Evolutionary conservation across 2,888 invertebrate species (phyloP).

Genomic region (Macrosiphum euphorbiae): DNA sequence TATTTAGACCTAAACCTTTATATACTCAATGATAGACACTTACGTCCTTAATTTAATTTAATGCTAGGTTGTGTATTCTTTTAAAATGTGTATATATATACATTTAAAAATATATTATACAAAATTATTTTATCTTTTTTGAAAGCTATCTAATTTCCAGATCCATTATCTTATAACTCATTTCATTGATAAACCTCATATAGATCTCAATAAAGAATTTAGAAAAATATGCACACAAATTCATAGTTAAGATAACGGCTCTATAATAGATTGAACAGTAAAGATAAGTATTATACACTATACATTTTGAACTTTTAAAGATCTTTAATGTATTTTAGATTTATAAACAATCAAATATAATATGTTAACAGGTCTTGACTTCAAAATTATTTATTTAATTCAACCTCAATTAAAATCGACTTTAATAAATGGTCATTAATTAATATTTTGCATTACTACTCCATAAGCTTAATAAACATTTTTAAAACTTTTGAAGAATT

Average conservation of each 20-base stretch:
- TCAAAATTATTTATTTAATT: background rate
- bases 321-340: background rate
- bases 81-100: background rate
- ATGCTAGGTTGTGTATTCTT: background rate
- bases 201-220: background rate
- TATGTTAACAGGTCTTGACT: background rate
- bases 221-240: background rate
- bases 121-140: background rate
- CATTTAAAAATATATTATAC: background rate
- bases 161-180: background rate
- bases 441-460: background rate
- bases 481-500: background rate
- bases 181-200: background rate
- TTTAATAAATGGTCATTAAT: background rate
- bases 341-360: background rate
- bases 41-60: background rate
- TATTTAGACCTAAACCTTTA: conserved; percentile 10
- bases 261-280: background rate
- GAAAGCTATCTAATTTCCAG: background rate
- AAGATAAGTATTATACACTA: background rate
- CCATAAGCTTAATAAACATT: background rate
- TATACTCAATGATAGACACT: background rate
- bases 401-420: background rate
- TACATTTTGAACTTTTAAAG: background rate
- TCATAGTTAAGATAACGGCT: background rate